Evolutionary conservation across 2,797 vertebrate species (phyloP).

Genomic region (Glossophaga mutica): DNA sequence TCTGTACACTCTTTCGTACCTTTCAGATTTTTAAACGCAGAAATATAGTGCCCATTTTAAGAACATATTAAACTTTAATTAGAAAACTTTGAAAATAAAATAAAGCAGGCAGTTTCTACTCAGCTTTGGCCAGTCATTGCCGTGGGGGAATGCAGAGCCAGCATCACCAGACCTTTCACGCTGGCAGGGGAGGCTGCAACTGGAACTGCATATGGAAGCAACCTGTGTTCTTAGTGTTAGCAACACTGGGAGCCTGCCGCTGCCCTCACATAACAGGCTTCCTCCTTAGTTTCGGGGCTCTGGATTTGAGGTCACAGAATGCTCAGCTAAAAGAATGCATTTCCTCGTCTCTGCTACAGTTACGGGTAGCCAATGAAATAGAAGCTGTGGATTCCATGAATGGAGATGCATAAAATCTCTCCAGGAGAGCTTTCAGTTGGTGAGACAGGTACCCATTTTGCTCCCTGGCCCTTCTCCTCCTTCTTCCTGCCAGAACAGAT

Average conservation of each 20-base stretch:
- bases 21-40: neutral
- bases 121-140: neutral
- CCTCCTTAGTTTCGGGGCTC: neutral
- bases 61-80: neutral
- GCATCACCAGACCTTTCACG: neutral
- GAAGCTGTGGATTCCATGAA: neutral
- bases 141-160: neutral
- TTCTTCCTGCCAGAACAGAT: neutral
- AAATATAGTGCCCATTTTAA: neutral
- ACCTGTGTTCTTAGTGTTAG: neutral
- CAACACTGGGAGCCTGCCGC: neutral
- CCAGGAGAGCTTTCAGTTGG: neutral
- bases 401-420: neutral
- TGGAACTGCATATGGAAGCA: neutral
- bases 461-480: neutral
- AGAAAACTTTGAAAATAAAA: neutral
- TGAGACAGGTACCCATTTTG: neutral
- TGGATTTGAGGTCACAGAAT: neutral
- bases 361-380: neutral
- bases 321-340: neutral
- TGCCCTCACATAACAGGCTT: neutral
- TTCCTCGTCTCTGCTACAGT: neutral
- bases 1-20: neutral
- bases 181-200: neutral
- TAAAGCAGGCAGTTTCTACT: neutral